Percentiles rank a stretch among this genome's conserved stretches.
Conservation (phyloP, 2,113 vertebrate genomes). For the Gracilinanus agilis region DNA sequence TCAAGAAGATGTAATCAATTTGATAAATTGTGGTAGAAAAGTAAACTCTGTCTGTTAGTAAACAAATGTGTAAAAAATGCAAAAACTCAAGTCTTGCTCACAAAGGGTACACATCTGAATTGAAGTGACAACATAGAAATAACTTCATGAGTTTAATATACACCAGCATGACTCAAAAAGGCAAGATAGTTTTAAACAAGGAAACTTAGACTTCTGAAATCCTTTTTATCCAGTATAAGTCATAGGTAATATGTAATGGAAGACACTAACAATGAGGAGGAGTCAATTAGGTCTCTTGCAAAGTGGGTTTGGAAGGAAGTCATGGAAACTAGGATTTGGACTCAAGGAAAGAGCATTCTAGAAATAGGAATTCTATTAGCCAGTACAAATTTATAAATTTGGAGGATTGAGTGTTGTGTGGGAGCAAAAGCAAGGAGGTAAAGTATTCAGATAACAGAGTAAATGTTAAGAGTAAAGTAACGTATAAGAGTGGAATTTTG, state of each 20-base stretch:
- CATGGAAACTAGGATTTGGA: not conserved
- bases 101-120: not conserved
- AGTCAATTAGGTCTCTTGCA: not conserved
- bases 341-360: not conserved
- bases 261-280: not conserved
- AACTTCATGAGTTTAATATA: not conserved
- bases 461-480: not conserved
- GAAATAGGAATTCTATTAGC: too few species aligned
- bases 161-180: not conserved
- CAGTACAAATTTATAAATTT: too few species aligned
- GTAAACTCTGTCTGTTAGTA: too few species aligned
- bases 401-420: too few species aligned
- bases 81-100: not conserved
- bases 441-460: too few species aligned
- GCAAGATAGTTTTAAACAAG: not conserved
- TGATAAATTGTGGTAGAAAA: conserved; percentile 75
- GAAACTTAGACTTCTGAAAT: not conserved
- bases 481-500: not conserved
- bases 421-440: too few species aligned
- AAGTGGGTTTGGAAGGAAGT: not conserved
- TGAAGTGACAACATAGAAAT: not conserved
- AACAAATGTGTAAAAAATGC: not conserved
- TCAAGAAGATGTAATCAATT: not conserved
- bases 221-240: not conserved
- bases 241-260: not conserved